Conservation (phyloP, 1,140 invertebrate genomes). For the Drosophila willistoni region DNA sequence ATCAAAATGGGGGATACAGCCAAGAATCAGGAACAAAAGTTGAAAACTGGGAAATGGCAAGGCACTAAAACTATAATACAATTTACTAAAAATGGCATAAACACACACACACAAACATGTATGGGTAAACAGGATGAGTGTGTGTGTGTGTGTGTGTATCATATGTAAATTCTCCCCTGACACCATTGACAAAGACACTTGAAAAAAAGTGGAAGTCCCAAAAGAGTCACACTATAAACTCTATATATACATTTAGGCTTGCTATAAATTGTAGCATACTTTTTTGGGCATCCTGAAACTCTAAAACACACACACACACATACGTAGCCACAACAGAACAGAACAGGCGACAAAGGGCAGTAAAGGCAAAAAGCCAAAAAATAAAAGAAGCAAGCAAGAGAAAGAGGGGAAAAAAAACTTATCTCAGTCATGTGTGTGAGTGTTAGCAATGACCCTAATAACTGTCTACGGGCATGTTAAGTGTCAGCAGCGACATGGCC, state of each 20-base stretch:
- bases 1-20: conserved; percentile 53
- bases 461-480: conserved; percentile 81
- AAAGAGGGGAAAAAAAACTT: conserved; percentile 26
- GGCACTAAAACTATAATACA: conserved; percentile 80
- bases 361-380: conserved; percentile 10
- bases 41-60: conserved; percentile 40
- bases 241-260: conserved; percentile 75
- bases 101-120: conserved; percentile 38
- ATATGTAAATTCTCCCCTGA: conserved; percentile 80
- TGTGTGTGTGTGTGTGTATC: conserved; percentile 57
- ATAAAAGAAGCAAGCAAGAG: conserved; percentile 8
- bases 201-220: conserved; percentile 41
- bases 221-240: conserved; percentile 68
- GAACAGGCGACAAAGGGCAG: conserved; percentile 6
- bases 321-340: background rate
- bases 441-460: conserved; percentile 71
- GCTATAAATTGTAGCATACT: conserved; percentile 74
- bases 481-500: conserved; percentile 77
- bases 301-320: conserved; percentile 58
- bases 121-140: conserved; percentile 15
- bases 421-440: conserved; percentile 32
- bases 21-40: conserved; percentile 21
- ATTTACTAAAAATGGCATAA: conserved; percentile 80
- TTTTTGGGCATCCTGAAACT: conserved; percentile 62
- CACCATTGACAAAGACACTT: conserved; percentile 78